Conservation (phyloP, 2,113 vertebrate genomes). For the Xiphophorus couchianus region DNA sequence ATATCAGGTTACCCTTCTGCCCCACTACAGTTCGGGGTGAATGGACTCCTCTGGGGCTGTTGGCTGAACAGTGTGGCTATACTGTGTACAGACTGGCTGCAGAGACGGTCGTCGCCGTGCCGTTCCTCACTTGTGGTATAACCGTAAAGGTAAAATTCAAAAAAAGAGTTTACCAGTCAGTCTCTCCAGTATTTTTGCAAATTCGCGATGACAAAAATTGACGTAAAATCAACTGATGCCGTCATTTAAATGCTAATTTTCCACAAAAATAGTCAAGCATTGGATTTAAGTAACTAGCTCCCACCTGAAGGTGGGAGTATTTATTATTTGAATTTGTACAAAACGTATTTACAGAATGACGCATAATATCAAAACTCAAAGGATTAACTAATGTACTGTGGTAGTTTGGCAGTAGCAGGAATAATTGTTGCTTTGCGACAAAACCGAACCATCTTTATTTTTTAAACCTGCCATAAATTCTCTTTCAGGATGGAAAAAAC, state of each 20-base stretch:
- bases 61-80: constrained; percentile 63
- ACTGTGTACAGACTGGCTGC: constrained; percentile 28
- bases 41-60: constrained; percentile 50
- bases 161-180: background rate
- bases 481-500: constrained; percentile 56
- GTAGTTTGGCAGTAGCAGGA: background rate
- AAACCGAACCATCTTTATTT: background rate
- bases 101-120: constrained; percentile 24
- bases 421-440: background rate
- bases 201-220: too few species aligned
- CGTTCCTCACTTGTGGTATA: constrained; percentile 61
- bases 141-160: constrained; percentile 46
- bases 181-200: too few species aligned
- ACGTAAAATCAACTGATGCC: too few species aligned
- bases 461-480: background rate
- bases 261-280: too few species aligned
- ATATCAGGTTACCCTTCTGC: background rate
- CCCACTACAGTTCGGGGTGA: constrained; percentile 56
- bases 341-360: too few species aligned
- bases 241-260: too few species aligned
- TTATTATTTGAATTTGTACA: too few species aligned
- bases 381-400: background rate
- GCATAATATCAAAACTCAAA: too few species aligned
- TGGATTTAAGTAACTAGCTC: too few species aligned
- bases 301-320: too few species aligned